Percentiles rank a stretch among this genome's conserved stretches.
Evolutionary conservation across 2,797 vertebrate genomes (phyloP).

Genomic region (Linurgus olivaceus): DNA sequence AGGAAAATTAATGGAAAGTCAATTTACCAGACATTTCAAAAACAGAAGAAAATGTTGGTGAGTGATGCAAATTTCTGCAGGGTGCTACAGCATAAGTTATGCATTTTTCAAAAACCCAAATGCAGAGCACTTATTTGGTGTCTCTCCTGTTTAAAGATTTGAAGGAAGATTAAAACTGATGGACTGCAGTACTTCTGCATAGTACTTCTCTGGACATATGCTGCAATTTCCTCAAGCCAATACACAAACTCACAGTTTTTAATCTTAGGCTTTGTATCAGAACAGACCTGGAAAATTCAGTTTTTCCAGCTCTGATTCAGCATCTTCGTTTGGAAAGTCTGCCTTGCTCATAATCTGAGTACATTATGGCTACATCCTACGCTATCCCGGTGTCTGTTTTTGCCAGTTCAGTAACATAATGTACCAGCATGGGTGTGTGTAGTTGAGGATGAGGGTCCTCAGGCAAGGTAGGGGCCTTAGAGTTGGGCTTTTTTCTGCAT

Average conservation of each 20-base stretch:
- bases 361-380: background rate
- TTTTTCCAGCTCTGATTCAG: background rate
- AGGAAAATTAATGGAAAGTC: background rate
- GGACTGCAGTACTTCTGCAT: background rate
- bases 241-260: background rate
- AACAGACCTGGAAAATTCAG: background rate
- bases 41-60: background rate
- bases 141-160: background rate
- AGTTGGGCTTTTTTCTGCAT: background rate
- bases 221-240: background rate
- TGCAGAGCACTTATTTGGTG: background rate
- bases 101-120: background rate
- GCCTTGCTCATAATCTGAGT: background rate
- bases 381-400: background rate
- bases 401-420: background rate
- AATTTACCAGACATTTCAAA: background rate
- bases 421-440: fast-evolving
- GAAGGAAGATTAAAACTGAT: background rate
- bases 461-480: background rate
- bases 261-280: background rate
- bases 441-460: background rate
- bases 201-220: background rate
- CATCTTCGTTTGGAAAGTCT: background rate
- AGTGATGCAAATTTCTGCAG: background rate
- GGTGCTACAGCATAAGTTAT: background rate